phyloP scores from a whole-genome alignment of 2,888 invertebrate genomes.

The Sycophila texana region DNA sequence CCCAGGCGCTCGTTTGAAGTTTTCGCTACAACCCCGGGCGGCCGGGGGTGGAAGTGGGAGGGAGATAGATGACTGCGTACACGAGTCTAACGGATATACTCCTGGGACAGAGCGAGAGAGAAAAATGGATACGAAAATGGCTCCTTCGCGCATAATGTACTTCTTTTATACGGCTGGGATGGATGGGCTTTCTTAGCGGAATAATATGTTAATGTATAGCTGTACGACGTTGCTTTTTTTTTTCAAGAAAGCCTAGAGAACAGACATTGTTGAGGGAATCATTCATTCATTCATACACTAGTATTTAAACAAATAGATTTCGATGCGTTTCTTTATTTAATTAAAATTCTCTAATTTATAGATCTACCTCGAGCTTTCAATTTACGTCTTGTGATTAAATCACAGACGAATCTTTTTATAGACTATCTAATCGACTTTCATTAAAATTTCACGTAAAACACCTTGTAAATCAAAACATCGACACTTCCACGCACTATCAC shows the following conservation, averaged over 20 bases:
- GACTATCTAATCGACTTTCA: no score
- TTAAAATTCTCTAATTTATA: no score
- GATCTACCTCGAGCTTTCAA: no score
- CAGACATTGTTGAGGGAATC: neutral
- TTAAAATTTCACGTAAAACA: no score
- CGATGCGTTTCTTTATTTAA: neutral
- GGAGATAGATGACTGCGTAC: conserved; percentile 22
- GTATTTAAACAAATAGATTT: neutral
- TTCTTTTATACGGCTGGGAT: conserved; percentile 35
- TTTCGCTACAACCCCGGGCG: conserved; percentile 38
- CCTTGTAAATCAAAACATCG: no score
- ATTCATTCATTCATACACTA: neutral
- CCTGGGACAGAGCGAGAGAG: conserved; percentile 36
- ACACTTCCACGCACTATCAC: no score
- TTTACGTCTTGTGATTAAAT: no score
- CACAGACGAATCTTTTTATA: no score
- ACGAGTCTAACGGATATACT: conserved; percentile 13
- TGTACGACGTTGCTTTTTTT: neutral
- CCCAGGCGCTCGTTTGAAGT: conserved; percentile 52
- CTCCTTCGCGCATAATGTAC: conserved; percentile 49
- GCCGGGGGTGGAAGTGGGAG: conserved; percentile 18
- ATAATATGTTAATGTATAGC: conserved; percentile 37
- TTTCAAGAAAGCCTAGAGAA: neutral
- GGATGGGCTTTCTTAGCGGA: conserved; percentile 21
- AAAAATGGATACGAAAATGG: conserved; percentile 54